Base-by-base conservation (phyloP, 2,113 vertebrate genomes). In the Colistium nudipinnis region DNA sequence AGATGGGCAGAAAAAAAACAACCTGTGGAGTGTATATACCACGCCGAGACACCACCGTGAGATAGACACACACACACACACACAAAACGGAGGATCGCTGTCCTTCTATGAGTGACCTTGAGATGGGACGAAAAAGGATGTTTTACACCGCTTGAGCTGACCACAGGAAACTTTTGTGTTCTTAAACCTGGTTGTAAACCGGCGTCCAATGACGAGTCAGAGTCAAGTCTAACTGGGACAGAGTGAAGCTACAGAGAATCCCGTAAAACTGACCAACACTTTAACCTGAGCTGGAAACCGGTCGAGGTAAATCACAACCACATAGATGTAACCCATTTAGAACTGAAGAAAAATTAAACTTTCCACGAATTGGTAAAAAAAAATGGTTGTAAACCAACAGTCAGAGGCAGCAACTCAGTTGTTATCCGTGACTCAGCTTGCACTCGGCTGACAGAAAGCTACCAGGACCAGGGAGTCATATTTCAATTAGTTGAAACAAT, bases 401-500 rank as follows among this genome's bases (percentile, higher is more conserved):
- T 28, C 10, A 48, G 16, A 41, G 22, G 12, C 12, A 64, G 11
- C 31, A 39, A 52, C 45, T 41, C 3, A 10, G 12, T 5, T 20
- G 11, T 67, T 60, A 57, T 70, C 9, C 69, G 59, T 16, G 53
- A 70, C 70, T 39, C 61, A 68, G 48, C 31, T 63, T 30, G 25
- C 35, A 52, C 72, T 43, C 55, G 49, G 53, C 55, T 41, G 67
- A 65, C 53, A 70, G 52, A 74, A 78, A 76, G 52, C 41, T 70
- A 81, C 62, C 33, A 81, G 79, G 80, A 68, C 77, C 52, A 57
- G 49, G 82, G 82, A 78, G 77, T 91, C 90, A 81, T 66, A 76
- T 93, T 92, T 89, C 89, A 91, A 88, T 87, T 88, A 87, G 62
- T 74, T 25, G 71, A 85, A 88, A 90, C 89, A 88, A 88, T 86